Percentiles rank a stretch among this genome's conserved stretches.
Conservation (phyloP, 2,888 invertebrate genomes). For the Geophilus truncorum region DNA sequence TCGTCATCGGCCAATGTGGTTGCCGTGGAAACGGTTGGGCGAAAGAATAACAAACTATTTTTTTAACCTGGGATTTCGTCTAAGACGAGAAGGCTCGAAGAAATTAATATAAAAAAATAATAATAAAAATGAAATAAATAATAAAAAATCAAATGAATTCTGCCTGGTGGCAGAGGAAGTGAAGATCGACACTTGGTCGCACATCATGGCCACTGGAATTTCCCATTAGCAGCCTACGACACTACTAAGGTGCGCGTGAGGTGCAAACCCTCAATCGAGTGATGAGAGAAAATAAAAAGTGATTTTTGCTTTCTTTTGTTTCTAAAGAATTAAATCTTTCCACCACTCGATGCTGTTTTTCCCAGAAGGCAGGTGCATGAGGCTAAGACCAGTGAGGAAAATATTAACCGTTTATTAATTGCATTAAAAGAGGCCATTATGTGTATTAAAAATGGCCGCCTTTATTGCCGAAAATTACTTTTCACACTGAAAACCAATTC, state of each 20-base stretch:
- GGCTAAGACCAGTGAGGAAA: slow-evolving; percentile 20
- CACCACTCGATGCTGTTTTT: not conserved
- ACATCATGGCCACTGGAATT: not conserved
- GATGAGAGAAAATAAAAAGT: not conserved
- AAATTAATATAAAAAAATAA: not conserved
- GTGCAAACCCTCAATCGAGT: not conserved
- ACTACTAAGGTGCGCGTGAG: not conserved
- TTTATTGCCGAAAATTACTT: not conserved
- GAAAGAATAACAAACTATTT: not conserved
- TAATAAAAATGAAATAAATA: not conserved
- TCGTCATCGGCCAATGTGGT: not conserved
- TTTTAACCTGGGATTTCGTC: not conserved
- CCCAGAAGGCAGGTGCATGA: not conserved
- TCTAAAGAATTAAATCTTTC: not conserved
- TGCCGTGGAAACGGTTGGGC: not conserved
- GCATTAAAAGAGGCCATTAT: not conserved
- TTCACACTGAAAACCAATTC: too few species aligned
- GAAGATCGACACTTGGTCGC: slow-evolving; percentile 9
- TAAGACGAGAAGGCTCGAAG: not conserved
- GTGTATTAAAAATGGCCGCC: not conserved
- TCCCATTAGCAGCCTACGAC: slow-evolving; percentile 10
- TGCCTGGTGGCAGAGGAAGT: not conserved
- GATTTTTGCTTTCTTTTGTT: not conserved
- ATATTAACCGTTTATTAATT: too few species aligned
- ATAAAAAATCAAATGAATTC: not conserved